phyloP scores from a whole-genome alignment of 1,140 invertebrate genomes.

The Antheraea pernyi region DNA sequence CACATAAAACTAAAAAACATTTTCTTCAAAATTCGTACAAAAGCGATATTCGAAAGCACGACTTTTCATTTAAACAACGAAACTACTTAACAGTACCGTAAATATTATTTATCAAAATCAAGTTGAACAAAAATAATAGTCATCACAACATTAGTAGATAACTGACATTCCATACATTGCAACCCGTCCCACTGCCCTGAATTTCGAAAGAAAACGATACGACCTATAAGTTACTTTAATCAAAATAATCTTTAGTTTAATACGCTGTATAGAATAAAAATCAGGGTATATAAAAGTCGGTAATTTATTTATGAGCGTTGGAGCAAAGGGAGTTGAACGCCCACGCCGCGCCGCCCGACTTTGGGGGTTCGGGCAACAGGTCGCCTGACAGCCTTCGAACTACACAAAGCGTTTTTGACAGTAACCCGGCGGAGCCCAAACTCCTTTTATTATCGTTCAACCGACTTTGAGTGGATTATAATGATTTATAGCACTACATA shows the following conservation, averaged over 20 bases:
- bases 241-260: background rate
- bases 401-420: conserved; percentile 21
- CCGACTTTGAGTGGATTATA: conserved; percentile 14
- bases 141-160: too few relatives aligned
- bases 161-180: too few relatives aligned
- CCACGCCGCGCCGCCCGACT: background rate
- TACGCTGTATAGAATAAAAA: background rate
- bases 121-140: too few relatives aligned
- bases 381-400: conserved; percentile 10
- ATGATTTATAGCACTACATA: conserved; percentile 9
- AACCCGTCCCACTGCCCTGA: too few relatives aligned
- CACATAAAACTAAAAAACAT: too few relatives aligned
- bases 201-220: background rate
- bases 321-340: background rate
- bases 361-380: conserved; percentile 10
- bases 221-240: background rate
- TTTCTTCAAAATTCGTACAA: too few relatives aligned
- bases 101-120: too few relatives aligned
- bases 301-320: conserved; percentile 1
- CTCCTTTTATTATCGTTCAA: conserved; percentile 11
- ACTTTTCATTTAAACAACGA: too few relatives aligned
- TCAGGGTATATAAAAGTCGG: conserved; percentile 1
- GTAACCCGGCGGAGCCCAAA: conserved; percentile 7
- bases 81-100: too few relatives aligned
- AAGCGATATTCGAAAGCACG: too few relatives aligned